Percentiles rank a stretch among this genome's conserved stretches.
phyloP scores from a whole-genome alignment of 2,113 vertebrate species.

The Proteles cristata region DNA sequence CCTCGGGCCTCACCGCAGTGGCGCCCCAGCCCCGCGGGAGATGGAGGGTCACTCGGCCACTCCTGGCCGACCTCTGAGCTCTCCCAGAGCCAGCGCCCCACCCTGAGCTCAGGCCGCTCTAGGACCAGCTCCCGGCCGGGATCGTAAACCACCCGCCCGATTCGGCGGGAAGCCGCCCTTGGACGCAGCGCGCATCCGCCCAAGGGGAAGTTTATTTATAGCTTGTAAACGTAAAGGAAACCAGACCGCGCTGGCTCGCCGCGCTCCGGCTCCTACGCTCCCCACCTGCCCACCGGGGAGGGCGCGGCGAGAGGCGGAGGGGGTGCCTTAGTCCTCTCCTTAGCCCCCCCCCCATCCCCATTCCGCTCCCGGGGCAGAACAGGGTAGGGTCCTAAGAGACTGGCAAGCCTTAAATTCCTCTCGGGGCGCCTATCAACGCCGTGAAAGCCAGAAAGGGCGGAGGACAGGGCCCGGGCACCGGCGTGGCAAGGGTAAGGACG shows the following conservation, averaged over 20 bases:
- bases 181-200: constrained; percentile 77
- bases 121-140: constrained; percentile 66
- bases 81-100: constrained; percentile 62
- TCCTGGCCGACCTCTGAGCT: constrained; percentile 78
- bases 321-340: not conserved
- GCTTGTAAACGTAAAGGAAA: constrained; percentile 83
- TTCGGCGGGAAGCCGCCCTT: constrained; percentile 81
- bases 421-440: not conserved
- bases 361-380: not conserved
- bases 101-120: constrained; percentile 58
- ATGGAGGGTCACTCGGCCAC: constrained; percentile 73
- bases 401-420: constrained; percentile 30
- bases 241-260: constrained; percentile 77
- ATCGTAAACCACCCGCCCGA: constrained; percentile 75
- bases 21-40: constrained; percentile 50
- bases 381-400: not conserved
- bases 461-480: constrained; percentile 36
- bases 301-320: not conserved
- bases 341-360: not conserved
- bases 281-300: constrained; percentile 78
- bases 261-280: constrained; percentile 65
- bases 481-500: constrained; percentile 8
- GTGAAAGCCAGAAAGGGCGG: not conserved
- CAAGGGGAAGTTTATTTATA: constrained; percentile 84
- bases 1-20: constrained; percentile 55